Conservation (phyloP, 2,888 invertebrate genomes). For the Perizoma flavofasciatum region DNA sequence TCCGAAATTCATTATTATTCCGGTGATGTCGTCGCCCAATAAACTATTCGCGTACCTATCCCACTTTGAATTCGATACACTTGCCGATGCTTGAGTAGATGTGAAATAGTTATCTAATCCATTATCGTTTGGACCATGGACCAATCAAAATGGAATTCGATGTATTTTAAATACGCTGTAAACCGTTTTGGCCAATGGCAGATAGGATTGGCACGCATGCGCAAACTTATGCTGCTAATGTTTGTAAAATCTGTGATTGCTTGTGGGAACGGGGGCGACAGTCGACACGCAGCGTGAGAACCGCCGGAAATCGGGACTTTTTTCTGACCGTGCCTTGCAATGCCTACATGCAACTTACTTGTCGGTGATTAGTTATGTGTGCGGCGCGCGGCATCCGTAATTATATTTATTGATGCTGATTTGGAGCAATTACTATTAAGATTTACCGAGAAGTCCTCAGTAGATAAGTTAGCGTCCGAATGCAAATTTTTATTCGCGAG, state of each 20-base stretch:
- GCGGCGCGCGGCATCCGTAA: slow-evolving; percentile 47
- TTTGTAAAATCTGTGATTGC: slow-evolving; percentile 60
- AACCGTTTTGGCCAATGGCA: slow-evolving; percentile 61
- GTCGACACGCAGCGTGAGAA: slow-evolving; percentile 70
- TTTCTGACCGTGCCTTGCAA: slow-evolving; percentile 45
- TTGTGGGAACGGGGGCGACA: slow-evolving; percentile 74
- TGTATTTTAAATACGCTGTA: slow-evolving; percentile 49
- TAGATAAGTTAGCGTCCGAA: slow-evolving; percentile 23
- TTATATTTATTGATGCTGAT: slow-evolving; percentile 39
- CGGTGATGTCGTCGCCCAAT: slow-evolving; percentile 42
- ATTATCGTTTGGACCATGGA: slow-evolving; percentile 55
- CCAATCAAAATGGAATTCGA: slow-evolving; percentile 63
- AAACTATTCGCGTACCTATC: slow-evolving; percentile 39
- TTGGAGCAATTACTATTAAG: slow-evolving; percentile 32
- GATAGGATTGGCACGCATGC: slow-evolving; percentile 67
- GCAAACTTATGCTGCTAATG: slow-evolving; percentile 62
- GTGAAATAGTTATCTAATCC: slow-evolving; percentile 57
- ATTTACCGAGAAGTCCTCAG: slow-evolving; percentile 35
- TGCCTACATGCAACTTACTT: slow-evolving; percentile 48
- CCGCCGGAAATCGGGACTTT: slow-evolving; percentile 66
- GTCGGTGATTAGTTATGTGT: slow-evolving; percentile 51
- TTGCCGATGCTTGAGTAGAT: slow-evolving; percentile 48
- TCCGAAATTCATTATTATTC: slow-evolving; percentile 34
- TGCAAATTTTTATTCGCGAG: slow-evolving; percentile 14
- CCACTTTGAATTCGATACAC: slow-evolving; percentile 47